Conservation (phyloP, 64 coral and sea anemone species). For the Pachyseris speciosa region DNA sequence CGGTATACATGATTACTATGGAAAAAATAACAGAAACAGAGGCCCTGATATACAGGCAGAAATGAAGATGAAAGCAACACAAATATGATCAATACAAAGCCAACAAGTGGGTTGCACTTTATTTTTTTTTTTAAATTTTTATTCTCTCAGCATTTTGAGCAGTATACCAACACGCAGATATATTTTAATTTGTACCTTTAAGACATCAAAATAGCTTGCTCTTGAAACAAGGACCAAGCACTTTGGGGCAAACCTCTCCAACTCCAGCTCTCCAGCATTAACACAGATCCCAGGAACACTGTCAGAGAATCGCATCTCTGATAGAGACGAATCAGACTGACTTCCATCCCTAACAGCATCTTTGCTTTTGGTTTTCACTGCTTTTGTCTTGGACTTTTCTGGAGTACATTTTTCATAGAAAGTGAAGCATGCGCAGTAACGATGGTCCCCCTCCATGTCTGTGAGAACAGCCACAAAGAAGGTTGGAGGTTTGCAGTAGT, state of each 20-base stretch:
- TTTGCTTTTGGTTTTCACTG: not conserved
- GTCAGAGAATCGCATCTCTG: conserved; percentile 45
- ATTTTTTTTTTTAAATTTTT: too few species aligned
- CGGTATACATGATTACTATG: too few species aligned
- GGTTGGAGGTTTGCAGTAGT: conserved; percentile 83
- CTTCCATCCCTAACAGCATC: conserved; percentile 52
- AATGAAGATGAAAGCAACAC: too few species aligned
- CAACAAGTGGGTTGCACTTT: too few species aligned
- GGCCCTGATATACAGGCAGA: too few species aligned
- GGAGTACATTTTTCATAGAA: conserved; percentile 86
- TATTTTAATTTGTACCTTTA: conserved; percentile 71
- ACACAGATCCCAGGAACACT: conserved; percentile 70
- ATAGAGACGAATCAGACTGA: conserved; percentile 76
- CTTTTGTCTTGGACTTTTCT: conserved; percentile 4
- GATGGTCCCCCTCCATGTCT: conserved; percentile 90
- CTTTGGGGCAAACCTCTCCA: conserved; percentile 89
- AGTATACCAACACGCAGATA: not conserved
- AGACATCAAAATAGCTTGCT: conserved; percentile 94
- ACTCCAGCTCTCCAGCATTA: conserved; percentile 42
- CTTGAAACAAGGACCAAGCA: conserved; percentile 93
- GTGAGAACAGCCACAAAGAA: conserved; percentile 98
- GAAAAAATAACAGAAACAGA: too few species aligned
- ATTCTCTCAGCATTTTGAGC: too few species aligned
- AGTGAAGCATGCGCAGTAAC: conserved; percentile 96
- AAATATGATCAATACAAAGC: too few species aligned